Percentiles rank a stretch among this genome's conserved stretches.
These are phyloP conservation scores for Oryzias celebensis DNA, from an alignment of 2,113 vertebrate genomes.

Conservation along the genomic window DNA sequence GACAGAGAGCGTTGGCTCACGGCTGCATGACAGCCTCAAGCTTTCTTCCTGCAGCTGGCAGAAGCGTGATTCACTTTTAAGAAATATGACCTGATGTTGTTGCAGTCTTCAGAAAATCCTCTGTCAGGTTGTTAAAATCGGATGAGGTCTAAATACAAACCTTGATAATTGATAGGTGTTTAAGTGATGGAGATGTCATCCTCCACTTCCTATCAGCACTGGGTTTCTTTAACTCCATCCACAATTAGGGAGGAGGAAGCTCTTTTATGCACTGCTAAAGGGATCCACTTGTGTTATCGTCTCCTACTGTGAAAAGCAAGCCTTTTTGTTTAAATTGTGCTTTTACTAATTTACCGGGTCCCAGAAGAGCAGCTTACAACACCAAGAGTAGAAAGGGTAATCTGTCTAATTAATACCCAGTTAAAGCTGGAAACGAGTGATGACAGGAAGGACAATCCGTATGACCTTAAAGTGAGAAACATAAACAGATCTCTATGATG, in stretches of 20 bases:
- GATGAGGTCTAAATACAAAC: slow-evolving; percentile 44
- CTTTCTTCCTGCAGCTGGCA: slow-evolving; percentile 39
- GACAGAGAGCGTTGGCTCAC: slow-evolving; percentile 30
- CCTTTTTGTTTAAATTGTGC: slow-evolving; percentile 48
- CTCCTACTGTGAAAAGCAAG: slow-evolving; percentile 52
- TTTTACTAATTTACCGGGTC: slow-evolving; percentile 33
- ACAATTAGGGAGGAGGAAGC: slow-evolving; percentile 10
- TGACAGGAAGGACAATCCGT: slow-evolving; percentile 15
- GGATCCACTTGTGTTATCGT: slow-evolving; percentile 13
- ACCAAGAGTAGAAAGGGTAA: slow-evolving; percentile 25
- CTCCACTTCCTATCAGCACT: slow-evolving; percentile 28
- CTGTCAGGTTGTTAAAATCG: slow-evolving; percentile 14
- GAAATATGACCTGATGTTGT: slow-evolving; percentile 28
- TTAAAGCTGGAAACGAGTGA: slow-evolving; percentile 30
- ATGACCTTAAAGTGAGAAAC: slow-evolving; percentile 50
- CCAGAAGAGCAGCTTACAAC: slow-evolving; percentile 39
- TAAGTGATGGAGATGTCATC: slow-evolving; percentile 25
- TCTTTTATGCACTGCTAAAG: slow-evolving; percentile 46
- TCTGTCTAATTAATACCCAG: slow-evolving; percentile 42
- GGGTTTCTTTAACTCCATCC: slow-evolving; percentile 22
- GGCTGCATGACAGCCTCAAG: slow-evolving; percentile 15
- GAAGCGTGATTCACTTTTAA: slow-evolving; percentile 48
- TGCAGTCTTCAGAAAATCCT: slow-evolving; percentile 24
- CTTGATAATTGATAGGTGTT: slow-evolving; percentile 28
- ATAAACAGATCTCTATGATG: slow-evolving; percentile 26